These are phyloP conservation scores for Toxonevra muliebris DNA, from an alignment of 2,888 invertebrate species.

Conservation along the genomic window DNA sequence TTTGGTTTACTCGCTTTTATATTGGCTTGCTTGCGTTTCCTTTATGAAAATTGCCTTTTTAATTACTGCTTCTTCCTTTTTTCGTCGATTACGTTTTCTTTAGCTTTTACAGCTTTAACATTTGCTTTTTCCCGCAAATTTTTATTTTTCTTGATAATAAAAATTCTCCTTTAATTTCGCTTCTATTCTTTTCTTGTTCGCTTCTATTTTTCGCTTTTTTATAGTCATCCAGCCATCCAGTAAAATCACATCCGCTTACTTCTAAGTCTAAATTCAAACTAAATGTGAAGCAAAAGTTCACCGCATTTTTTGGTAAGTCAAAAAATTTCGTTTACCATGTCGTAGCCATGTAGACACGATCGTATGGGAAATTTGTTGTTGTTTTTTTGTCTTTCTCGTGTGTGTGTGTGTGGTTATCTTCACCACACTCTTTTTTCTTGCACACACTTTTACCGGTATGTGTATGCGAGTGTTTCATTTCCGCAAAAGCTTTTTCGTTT, in stretches of 20 bases:
- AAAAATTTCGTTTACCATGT: background rate
- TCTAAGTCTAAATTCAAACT: constrained; percentile 63
- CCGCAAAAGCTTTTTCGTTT: too few species aligned
- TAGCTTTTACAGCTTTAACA: constrained; percentile 17
- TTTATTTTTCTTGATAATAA: constrained; percentile 37
- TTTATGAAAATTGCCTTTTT: too few species aligned
- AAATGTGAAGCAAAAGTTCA: constrained; percentile 42
- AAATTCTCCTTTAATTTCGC: constrained; percentile 39
- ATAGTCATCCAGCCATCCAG: constrained; percentile 64
- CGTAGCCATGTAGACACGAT: constrained; percentile 22
- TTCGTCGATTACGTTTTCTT: constrained; percentile 12
- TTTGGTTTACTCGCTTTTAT: background rate
- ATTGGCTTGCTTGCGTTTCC: background rate
- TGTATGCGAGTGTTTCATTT: background rate
- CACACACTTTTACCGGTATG: background rate
- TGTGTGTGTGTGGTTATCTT: background rate
- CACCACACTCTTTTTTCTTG: background rate
- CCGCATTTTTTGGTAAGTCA: too few species aligned
- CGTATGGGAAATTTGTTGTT: constrained; percentile 26
- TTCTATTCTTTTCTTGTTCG: constrained; percentile 43
- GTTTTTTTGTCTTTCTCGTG: constrained; percentile 25
- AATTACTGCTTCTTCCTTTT: background rate
- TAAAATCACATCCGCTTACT: constrained; percentile 61
- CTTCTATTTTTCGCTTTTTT: constrained; percentile 35
- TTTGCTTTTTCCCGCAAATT: constrained; percentile 28